Percentiles rank a stretch among this genome's conserved stretches.
Conservation (phyloP, 2,113 vertebrate species). For the Forbesichthys papilliferus region DNA sequence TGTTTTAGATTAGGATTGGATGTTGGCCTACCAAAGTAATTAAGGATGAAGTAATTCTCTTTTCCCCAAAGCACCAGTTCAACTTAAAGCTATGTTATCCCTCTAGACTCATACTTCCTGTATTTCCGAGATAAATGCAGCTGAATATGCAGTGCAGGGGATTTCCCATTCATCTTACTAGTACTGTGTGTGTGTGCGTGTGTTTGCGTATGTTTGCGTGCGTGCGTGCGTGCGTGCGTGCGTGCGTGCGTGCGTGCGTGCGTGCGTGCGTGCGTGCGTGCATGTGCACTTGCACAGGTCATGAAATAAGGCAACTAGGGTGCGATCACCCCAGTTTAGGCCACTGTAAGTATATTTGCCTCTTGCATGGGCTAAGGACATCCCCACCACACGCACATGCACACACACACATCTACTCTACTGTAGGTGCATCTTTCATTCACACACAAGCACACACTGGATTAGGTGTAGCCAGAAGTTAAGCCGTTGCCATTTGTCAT, state of each 20-base stretch:
- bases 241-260: not conserved
- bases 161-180: slow-evolving; percentile 14
- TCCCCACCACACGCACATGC: not conserved
- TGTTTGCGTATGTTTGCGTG: too few species aligned
- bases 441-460: slow-evolving; percentile 4
- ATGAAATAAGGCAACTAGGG: slow-evolving; percentile 2
- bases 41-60: slow-evolving; percentile 33
- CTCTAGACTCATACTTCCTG: slow-evolving; percentile 23
- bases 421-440: not conserved
- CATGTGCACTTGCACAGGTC: not conserved
- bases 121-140: slow-evolving; percentile 29
- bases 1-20: slow-evolving; percentile 21
- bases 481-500: slow-evolving; percentile 12
- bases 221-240: not conserved
- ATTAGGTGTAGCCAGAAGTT: not conserved
- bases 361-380: not conserved
- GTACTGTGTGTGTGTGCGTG: slow-evolving; percentile 12
- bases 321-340: not conserved
- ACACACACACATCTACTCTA: slow-evolving; percentile 5
- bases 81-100: slow-evolving; percentile 38
- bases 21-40: slow-evolving; percentile 36
- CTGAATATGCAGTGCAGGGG: slow-evolving; percentile 35
- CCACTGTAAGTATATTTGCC: slow-evolving; percentile 2
- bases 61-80: slow-evolving; percentile 29
- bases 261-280: not conserved